phyloP scores from a whole-genome alignment of 1,140 invertebrate genomes.

The Rhagoletis zephyria region DNA sequence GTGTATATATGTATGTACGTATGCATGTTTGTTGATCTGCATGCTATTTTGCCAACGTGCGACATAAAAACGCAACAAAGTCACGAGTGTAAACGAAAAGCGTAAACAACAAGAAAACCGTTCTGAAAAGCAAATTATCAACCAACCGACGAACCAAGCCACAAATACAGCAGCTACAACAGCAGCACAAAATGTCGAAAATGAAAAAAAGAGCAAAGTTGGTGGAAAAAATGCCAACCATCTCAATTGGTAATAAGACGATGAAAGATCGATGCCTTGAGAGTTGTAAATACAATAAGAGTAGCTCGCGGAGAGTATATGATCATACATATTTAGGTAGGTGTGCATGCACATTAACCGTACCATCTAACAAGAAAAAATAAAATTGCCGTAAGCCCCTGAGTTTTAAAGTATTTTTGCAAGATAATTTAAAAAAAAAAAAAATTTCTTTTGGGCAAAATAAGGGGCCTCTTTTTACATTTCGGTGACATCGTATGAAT shows the following conservation, averaged over 20 bases:
- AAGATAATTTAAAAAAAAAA: too few species aligned
- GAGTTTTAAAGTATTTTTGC: too few species aligned
- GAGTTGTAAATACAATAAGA: neutral
- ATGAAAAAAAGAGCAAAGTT: neutral
- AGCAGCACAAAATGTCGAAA: neutral
- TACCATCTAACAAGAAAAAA: too few species aligned
- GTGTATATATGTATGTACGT: neutral
- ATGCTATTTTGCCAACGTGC: neutral
- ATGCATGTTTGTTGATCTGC: neutral
- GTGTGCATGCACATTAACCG: too few species aligned
- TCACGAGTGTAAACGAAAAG: conserved; percentile 24
- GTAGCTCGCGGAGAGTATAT: neutral
- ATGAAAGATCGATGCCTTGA: conserved; percentile 1
- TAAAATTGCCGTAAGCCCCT: too few species aligned
- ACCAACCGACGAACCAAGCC: neutral
- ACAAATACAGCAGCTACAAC: too few species aligned
- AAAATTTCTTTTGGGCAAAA: too few species aligned
- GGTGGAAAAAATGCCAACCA: conserved; percentile 35
- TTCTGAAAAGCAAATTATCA: neutral
- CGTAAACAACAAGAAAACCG: neutral
- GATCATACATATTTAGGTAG: too few species aligned
- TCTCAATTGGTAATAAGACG: conserved; percentile 10
- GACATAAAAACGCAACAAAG: neutral
- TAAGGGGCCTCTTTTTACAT: too few species aligned
- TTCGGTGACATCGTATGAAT: too few species aligned